A percentile compares a stretch with the other conserved stretches of the same genome.
phyloP scores from a whole-genome alignment of 2,888 invertebrate genomes.

The Aphidoletes aphidimyza region DNA sequence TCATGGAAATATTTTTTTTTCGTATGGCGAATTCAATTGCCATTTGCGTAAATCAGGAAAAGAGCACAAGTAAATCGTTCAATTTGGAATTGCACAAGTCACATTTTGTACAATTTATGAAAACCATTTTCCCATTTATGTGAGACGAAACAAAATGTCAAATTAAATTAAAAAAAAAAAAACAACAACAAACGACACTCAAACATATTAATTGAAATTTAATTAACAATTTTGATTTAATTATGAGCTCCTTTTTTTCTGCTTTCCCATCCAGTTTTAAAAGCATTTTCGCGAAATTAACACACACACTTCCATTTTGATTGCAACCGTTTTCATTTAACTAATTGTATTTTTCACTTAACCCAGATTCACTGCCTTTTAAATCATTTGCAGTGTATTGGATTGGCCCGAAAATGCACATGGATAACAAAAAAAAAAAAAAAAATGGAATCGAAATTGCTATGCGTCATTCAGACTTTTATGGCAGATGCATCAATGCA shows the following conservation, averaged over 20 bases:
- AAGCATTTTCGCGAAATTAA: neutral
- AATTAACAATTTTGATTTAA: neutral
- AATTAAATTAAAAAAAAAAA: no score
- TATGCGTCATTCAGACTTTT: slow-evolving; percentile 9
- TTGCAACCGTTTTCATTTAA: neutral
- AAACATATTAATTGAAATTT: neutral
- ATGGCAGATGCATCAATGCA: neutral
- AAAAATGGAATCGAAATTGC: no score
- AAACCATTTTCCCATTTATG: neutral
- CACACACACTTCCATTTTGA: neutral
- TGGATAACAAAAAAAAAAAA: no score
- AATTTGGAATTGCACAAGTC: neutral
- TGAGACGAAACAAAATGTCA: no score
- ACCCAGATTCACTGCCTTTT: neutral
- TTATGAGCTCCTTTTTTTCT: neutral
- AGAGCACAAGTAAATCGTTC: neutral
- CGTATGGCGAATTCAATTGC: neutral
- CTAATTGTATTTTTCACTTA: slow-evolving; percentile 46
- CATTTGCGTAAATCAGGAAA: neutral
- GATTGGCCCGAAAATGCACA: no score
- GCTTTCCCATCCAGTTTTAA: neutral
- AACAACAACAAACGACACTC: neutral
- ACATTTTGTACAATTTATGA: neutral
- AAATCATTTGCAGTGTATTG: neutral
- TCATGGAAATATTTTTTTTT: neutral